A percentile compares a stretch with the other conserved stretches of the same genome.
Evolutionary conservation across 2,888 invertebrate species (phyloP).

Genomic region (Lycaena phlaeas): DNA sequence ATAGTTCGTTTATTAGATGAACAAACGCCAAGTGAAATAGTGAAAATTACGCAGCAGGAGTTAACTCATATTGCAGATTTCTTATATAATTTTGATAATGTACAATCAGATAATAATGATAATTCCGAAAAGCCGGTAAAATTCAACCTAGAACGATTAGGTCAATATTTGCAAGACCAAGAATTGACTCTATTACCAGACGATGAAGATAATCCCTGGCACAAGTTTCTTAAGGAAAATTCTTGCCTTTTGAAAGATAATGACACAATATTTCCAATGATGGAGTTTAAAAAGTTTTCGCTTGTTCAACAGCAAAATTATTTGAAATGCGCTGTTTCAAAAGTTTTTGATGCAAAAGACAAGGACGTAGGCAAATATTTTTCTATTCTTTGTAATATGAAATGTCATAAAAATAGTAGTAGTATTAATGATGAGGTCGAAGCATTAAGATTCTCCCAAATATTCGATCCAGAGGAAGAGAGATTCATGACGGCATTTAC

Average conservation of each 20-base stretch:
- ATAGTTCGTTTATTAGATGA: slow-evolving; percentile 89
- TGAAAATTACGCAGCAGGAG: slow-evolving; percentile 90
- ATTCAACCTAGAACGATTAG: slow-evolving; percentile 91
- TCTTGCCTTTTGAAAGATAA: slow-evolving; percentile 78
- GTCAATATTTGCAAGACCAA: slow-evolving; percentile 88
- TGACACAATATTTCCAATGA: slow-evolving; percentile 81
- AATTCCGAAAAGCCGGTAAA: slow-evolving; percentile 63
- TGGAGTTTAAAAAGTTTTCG: slow-evolving; percentile 82
- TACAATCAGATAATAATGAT: slow-evolving; percentile 40
- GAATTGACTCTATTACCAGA: slow-evolving; percentile 81
- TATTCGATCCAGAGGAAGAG: slow-evolving; percentile 58
- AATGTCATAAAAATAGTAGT: slow-evolving; percentile 49
- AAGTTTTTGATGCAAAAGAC: slow-evolving; percentile 78
- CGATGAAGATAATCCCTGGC: slow-evolving; percentile 83
- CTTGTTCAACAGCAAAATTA: slow-evolving; percentile 85
- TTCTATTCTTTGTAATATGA: slow-evolving; percentile 63
- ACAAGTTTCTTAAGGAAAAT: slow-evolving; percentile 81
- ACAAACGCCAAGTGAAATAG: slow-evolving; percentile 85
- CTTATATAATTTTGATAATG: slow-evolving; percentile 84
- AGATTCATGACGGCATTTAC: slow-evolving; percentile 67
- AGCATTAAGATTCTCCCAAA: slow-evolving; percentile 58
- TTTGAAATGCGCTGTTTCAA: slow-evolving; percentile 76
- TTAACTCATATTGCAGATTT: slow-evolving; percentile 93
- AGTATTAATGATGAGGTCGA: slow-evolving; percentile 28
- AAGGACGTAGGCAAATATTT: slow-evolving; percentile 77